Evolutionary conservation across 2,113 vertebrate genomes (phyloP), one percentile per base, ranked within the genome.

Genomic region (Anguilla rostrata): DNA sequence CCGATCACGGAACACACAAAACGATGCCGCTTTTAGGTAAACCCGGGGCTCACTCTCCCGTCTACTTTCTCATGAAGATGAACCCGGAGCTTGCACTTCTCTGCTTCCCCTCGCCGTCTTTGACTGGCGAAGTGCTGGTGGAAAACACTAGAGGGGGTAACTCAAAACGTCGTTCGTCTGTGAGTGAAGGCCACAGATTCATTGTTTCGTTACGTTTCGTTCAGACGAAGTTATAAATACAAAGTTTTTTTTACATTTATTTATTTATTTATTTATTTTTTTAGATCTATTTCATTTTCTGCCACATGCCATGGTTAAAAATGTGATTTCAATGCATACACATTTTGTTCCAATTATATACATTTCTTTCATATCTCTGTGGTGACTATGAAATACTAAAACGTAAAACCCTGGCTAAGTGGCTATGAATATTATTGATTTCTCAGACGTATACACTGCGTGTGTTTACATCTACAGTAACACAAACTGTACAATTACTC

Each of bases 81-180:
- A 92, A 96, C 95, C 88, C 96, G 90, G 92, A 94, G 95, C 93
- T 93, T 94, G 92, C 93, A 93, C 95, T 53, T 95, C 92, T 92
- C 87, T 87, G 94, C 92, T 96, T 94, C 94, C 95, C 91, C 94
- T 94, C 92, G 93, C 93, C 91, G 93, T 92, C 92, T 92, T 92
- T 92, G 92, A 91, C 86, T 86, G 86, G 71, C 78, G 43, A 89
- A 79, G 81, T 43, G 78, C 81, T 84, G 87, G 87, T 84, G 57
- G 71, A 82, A 49, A 40, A 85, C 92, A 63, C 88, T 60, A 94
- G 95, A 87, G 71, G 95, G 94, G 90, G 94, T 87, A 14, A 0
- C 87, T 39, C 14, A 26, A 22, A 75, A 60, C 75, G 66, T 71
- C 41, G 60, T 66, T 66, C 3, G 60, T 66, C 60, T 66, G 60